Conservation (phyloP, 1,140 invertebrate genomes). For the Hyles euphorbiae region DNA sequence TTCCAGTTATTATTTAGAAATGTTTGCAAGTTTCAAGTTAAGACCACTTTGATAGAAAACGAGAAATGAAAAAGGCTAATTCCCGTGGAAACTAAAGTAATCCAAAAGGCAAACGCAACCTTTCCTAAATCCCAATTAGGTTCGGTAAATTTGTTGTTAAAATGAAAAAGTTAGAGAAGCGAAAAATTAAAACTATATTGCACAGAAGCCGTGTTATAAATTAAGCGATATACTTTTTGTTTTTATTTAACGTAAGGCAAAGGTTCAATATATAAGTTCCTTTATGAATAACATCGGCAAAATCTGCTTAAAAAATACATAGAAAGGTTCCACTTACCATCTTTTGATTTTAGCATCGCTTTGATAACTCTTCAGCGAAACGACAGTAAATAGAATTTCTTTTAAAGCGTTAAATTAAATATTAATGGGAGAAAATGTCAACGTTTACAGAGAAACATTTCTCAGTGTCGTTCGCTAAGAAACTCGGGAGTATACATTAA, state of each 20-base stretch:
- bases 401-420: conserved; percentile 12
- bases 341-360: conserved; percentile 8
- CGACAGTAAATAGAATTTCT: conserved; percentile 7
- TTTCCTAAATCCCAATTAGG: no score
- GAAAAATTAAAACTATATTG: not conserved
- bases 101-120: no score
- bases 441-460: conserved; percentile 8
- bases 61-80: no score
- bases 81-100: no score
- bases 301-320: not conserved
- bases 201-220: not conserved
- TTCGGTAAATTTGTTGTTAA: conserved; percentile 3
- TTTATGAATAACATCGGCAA: not conserved
- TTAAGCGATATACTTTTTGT: not conserved
- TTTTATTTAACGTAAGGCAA: no score
- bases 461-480: conserved; percentile 4
- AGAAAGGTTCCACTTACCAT: not conserved
- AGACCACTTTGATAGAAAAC: no score
- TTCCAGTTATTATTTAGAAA: no score
- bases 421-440: conserved; percentile 10
- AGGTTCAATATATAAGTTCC: not conserved
- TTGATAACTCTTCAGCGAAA: conserved; percentile 8
- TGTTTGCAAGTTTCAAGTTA: no score
- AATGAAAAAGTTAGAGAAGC: not conserved
- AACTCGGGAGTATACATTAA: conserved; percentile 4